Evolutionary conservation across 2,797 vertebrate genomes (phyloP).

Genomic region (Enteromius trimaculatus): DNA sequence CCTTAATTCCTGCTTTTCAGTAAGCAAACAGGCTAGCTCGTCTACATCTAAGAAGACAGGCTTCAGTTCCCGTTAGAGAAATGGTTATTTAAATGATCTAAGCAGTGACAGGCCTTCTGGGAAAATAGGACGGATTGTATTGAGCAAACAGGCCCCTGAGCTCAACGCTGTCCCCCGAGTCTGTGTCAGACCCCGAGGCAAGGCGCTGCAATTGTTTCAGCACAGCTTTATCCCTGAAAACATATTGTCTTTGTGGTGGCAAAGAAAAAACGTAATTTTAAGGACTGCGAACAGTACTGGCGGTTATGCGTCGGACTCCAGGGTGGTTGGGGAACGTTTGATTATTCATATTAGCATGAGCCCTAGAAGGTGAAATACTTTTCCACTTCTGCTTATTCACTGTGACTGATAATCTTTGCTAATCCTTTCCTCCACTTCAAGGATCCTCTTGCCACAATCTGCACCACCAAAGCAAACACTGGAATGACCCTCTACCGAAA

Average conservation of each 20-base stretch:
- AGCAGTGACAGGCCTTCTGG: slow-evolving; percentile 82
- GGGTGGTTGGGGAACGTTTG: slow-evolving; percentile 43
- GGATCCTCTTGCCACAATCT: slow-evolving; percentile 51
- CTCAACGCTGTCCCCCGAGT: slow-evolving; percentile 78
- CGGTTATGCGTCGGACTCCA: slow-evolving; percentile 27
- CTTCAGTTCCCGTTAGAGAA: slow-evolving; percentile 74
- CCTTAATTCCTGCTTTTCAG: slow-evolving; percentile 42
- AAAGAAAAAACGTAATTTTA: slow-evolving; percentile 66
- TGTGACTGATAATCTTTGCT: slow-evolving; percentile 67
- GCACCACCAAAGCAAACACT: slow-evolving; percentile 31
- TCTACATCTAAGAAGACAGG: slow-evolving; percentile 68
- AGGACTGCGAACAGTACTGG: slow-evolving; percentile 65
- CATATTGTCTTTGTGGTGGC: slow-evolving; percentile 72
- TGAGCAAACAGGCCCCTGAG: slow-evolving; percentile 86
- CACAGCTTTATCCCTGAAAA: slow-evolving; percentile 74
- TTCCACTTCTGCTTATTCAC: slow-evolving; percentile 60
- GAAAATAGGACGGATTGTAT: slow-evolving; percentile 84
- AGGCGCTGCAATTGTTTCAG: slow-evolving; percentile 77
- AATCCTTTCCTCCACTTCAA: slow-evolving; percentile 64
- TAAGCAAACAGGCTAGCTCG: slow-evolving; percentile 50
- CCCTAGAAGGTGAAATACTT: slow-evolving; percentile 59
- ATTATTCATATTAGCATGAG: slow-evolving; percentile 60
- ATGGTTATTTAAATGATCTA: slow-evolving; percentile 85
- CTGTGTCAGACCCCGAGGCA: slow-evolving; percentile 78
- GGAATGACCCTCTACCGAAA: slow-evolving; percentile 21